Conservation (phyloP, 2,888 invertebrate genomes). For the Ectemnius lituratus region DNA sequence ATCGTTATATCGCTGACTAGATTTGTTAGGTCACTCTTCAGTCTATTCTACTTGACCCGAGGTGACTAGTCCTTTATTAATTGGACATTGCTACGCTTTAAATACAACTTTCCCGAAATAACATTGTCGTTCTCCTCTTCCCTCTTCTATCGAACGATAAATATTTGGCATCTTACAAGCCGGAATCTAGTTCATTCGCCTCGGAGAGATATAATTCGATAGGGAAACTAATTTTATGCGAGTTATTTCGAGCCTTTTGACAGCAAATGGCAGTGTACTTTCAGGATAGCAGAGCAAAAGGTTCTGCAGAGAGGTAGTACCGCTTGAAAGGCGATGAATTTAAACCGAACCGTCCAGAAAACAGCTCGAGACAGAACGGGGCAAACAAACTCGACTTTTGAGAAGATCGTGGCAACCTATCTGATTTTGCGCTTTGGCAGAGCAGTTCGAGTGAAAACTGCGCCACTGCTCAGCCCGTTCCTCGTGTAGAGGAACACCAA, state of each 20-base stretch:
- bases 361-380: too few species aligned
- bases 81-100: constrained; percentile 49
- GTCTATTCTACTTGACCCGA: too few species aligned
- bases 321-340: too few species aligned
- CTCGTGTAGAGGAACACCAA: constrained; percentile 28
- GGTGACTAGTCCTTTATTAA: constrained; percentile 3
- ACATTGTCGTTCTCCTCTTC: background rate
- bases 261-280: background rate
- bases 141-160: background rate
- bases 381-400: constrained; percentile 19
- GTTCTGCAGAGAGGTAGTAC: too few species aligned
- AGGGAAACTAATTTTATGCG: too few species aligned
- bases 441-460: constrained; percentile 10
- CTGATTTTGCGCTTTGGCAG: constrained; percentile 39
- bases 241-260: background rate
- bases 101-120: constrained; percentile 48
- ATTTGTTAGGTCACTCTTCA: too few species aligned
- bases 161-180: background rate
- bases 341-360: too few species aligned
- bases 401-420: constrained; percentile 27
- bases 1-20: too few species aligned
- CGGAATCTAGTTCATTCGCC: too few species aligned
- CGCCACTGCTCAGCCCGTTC: constrained; percentile 5
- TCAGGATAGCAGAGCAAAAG: background rate
- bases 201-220: too few species aligned